Evolutionary conservation across 2,797 vertebrate species (phyloP).

Genomic region (Glossophaga mutica): DNA sequence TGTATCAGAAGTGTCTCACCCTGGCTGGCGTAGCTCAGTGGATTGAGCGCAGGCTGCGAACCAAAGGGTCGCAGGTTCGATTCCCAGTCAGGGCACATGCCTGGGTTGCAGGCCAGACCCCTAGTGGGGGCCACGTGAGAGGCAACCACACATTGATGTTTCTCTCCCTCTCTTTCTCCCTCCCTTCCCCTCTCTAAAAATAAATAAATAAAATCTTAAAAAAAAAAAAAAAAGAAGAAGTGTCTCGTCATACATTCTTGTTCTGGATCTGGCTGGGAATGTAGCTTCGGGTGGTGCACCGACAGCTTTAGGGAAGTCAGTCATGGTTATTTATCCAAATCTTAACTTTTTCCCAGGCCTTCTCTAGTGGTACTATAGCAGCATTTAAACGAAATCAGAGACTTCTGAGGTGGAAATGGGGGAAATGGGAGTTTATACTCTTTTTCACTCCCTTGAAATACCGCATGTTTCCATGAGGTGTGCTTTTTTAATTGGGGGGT

Average conservation of each 20-base stretch:
- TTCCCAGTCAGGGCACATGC: no score
- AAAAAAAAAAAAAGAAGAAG: no score
- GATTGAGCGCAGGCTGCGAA: no score
- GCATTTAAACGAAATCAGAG: neutral
- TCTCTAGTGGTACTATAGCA: neutral
- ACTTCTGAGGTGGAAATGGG: neutral
- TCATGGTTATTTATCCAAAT: neutral
- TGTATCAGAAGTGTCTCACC: neutral
- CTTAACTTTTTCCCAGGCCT: neutral
- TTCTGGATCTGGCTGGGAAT: neutral
- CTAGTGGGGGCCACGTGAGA: no score
- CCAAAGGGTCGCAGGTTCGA: no score
- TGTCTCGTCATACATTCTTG: neutral
- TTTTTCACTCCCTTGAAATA: constrained; percentile 1
- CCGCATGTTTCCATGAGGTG: neutral
- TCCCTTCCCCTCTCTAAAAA: no score
- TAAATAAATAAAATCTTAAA: no score
- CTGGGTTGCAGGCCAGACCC: no score
- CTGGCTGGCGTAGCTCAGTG: no score
- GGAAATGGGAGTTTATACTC: neutral
- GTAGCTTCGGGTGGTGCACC: neutral
- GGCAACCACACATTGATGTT: no score
- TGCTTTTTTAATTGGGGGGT: neutral
- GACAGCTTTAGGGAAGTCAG: neutral
- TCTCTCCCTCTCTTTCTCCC: no score